phyloP scores from a whole-genome alignment of 2,888 invertebrate species.

The Xestia rhomboidea region DNA sequence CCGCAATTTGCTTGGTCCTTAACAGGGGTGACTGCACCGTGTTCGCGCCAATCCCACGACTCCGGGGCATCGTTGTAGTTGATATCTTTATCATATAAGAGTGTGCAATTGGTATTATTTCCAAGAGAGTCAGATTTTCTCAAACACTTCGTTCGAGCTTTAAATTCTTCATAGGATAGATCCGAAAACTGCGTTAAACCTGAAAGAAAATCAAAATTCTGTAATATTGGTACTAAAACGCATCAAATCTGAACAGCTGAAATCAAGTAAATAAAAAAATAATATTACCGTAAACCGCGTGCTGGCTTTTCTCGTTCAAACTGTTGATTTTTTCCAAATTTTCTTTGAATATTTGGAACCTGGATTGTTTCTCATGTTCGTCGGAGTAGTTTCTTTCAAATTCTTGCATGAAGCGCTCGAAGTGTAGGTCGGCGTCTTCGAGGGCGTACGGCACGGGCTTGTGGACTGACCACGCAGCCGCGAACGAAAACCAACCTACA shows the following conservation, averaged over 20 bases:
- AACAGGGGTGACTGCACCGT: conserved; percentile 94
- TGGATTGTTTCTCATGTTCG: conserved; percentile 42
- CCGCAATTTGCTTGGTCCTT: conserved; percentile 95
- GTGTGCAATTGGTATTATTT: not conserved
- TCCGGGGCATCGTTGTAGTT: conserved; percentile 54
- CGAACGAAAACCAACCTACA: conserved; percentile 13
- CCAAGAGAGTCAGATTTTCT: too few relatives aligned
- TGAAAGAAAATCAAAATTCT: conserved; percentile 13
- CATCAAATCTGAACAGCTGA: not conserved
- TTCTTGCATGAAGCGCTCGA: conserved; percentile 47
- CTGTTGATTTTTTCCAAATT: conserved; percentile 3
- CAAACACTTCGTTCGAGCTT: too few relatives aligned
- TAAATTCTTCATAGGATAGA: conserved; percentile 32
- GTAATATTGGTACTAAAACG: not conserved
- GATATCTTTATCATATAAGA: conserved; percentile 25
- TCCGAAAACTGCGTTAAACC: conserved; percentile 54
- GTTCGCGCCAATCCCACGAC: conserved; percentile 92
- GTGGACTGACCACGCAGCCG: not conserved
- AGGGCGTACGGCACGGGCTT: not conserved
- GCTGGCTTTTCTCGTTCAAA: conserved; percentile 19
- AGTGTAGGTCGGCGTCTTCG: conserved; percentile 43
- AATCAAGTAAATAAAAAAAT: not conserved
- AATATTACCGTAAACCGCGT: conserved; percentile 43
- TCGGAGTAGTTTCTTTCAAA: conserved; percentile 31
- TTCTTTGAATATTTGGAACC: conserved; percentile 50